Percentiles rank a stretch among this genome's conserved stretches.
Conservation (phyloP, 2,797 vertebrate species). For the Poeciliopsis presidionis region DNA sequence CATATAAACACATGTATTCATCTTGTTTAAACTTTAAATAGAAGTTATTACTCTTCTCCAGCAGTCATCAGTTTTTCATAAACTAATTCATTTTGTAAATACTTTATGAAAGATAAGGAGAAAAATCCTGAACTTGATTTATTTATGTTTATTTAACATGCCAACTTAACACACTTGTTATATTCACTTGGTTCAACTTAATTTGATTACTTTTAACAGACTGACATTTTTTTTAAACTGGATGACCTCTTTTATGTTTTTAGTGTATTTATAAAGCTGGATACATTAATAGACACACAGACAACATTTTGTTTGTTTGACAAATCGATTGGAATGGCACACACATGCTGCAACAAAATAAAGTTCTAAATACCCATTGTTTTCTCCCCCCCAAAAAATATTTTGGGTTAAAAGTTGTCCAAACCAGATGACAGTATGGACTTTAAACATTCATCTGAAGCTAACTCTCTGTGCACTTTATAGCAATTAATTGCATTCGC, state of each 20-base stretch:
- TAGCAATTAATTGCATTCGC: neutral
- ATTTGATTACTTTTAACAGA: too few species aligned
- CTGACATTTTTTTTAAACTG: too few species aligned
- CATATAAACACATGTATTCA: neutral
- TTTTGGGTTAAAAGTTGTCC: neutral
- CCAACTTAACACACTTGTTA: too few species aligned
- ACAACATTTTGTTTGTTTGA: neutral
- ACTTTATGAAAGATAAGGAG: neutral
- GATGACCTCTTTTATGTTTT: too few species aligned
- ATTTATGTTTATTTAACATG: too few species aligned
- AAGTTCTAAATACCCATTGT: neutral
- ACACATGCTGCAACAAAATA: neutral
- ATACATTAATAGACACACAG: neutral
- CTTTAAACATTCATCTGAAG: neutral
- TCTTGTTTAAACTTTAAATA: neutral
- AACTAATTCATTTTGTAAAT: neutral
- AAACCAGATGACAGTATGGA: neutral
- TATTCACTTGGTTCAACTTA: too few species aligned
- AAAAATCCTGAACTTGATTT: neutral
- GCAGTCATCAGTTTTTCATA: neutral
- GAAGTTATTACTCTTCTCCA: neutral
- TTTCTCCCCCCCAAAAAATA: neutral
- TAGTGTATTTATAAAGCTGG: too few species aligned
- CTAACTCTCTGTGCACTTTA: neutral
- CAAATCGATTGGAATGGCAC: neutral